phyloP scores from a whole-genome alignment of 2,888 invertebrate species.

The Sericinus montela region DNA sequence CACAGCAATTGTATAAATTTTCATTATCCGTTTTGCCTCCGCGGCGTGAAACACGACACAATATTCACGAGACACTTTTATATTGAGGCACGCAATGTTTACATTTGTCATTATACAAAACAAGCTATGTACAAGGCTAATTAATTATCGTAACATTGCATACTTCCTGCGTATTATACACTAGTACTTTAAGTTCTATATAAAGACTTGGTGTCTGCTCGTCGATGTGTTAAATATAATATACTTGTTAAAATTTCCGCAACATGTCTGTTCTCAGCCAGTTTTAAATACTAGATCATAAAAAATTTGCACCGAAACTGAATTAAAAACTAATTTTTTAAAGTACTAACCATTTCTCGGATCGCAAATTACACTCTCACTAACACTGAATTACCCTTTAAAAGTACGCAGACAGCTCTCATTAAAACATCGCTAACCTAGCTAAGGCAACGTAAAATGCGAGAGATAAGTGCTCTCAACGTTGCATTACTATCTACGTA shows the following conservation, averaged over 20 bases:
- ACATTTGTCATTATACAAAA: too few species aligned
- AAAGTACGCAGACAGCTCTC: constrained; percentile 19
- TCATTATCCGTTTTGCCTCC: constrained; percentile 15
- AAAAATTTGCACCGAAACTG: too few species aligned
- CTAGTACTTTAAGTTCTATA: too few species aligned
- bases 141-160: too few species aligned
- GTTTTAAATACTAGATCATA: too few species aligned
- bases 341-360: constrained; percentile 8
- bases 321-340: background rate
- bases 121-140: too few species aligned
- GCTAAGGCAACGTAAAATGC: constrained; percentile 20
- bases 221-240: too few species aligned
- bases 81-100: too few species aligned
- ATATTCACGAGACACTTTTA: constrained; percentile 3
- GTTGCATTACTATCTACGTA: constrained; percentile 12
- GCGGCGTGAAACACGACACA: background rate
- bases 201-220: too few species aligned
- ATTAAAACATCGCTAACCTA: constrained; percentile 18
- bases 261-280: too few species aligned
- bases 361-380: constrained; percentile 19
- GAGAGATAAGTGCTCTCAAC: constrained; percentile 15
- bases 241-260: too few species aligned
- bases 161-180: too few species aligned
- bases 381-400: constrained; percentile 19
- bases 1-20: constrained; percentile 18